phyloP scores from a whole-genome alignment of 2,888 invertebrate genomes.

The Shargacucullia verbasci region DNA sequence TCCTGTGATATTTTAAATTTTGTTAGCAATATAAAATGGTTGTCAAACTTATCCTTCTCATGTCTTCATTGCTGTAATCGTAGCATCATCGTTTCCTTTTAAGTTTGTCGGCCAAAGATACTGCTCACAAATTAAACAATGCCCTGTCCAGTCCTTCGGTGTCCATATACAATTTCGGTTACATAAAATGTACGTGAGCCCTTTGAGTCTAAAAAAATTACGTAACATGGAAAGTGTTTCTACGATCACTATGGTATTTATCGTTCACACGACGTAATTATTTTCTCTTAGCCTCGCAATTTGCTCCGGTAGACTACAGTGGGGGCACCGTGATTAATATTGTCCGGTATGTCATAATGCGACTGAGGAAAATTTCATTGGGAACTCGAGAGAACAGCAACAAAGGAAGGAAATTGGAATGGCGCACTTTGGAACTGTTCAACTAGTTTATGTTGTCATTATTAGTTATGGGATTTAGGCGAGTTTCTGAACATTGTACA shows the following conservation, averaged over 20 bases:
- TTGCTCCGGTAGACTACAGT: constrained; percentile 15
- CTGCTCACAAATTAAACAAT: constrained; percentile 27
- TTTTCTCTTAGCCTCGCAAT: constrained; percentile 36
- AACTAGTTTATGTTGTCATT: constrained; percentile 45
- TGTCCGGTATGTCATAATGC: constrained; percentile 33
- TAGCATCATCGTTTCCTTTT: constrained; percentile 24
- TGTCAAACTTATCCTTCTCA: constrained; percentile 20
- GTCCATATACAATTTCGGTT: constrained; percentile 47
- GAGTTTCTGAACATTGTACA: constrained; percentile 37
- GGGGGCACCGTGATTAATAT: constrained; percentile 29
- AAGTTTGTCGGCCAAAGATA: constrained; percentile 37
- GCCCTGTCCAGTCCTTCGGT: constrained; percentile 25
- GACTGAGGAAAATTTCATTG: constrained; percentile 31
- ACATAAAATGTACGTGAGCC: constrained; percentile 45
- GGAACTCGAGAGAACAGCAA: constrained; percentile 19
- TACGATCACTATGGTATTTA: constrained; percentile 36
- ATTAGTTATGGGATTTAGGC: constrained; percentile 44
- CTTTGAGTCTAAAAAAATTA: constrained; percentile 52
- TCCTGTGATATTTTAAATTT: constrained; percentile 29
- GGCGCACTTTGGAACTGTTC: constrained; percentile 26
- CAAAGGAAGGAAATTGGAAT: constrained; percentile 49
- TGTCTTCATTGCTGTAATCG: constrained; percentile 25
- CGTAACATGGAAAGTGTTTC: constrained; percentile 57
- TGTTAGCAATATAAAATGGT: constrained; percentile 22
- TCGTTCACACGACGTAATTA: constrained; percentile 45